Evolutionary conservation across 2,797 vertebrate genomes (phyloP), one percentile per base, ranked within the genome.

Genomic region (Manis javanica): DNA sequence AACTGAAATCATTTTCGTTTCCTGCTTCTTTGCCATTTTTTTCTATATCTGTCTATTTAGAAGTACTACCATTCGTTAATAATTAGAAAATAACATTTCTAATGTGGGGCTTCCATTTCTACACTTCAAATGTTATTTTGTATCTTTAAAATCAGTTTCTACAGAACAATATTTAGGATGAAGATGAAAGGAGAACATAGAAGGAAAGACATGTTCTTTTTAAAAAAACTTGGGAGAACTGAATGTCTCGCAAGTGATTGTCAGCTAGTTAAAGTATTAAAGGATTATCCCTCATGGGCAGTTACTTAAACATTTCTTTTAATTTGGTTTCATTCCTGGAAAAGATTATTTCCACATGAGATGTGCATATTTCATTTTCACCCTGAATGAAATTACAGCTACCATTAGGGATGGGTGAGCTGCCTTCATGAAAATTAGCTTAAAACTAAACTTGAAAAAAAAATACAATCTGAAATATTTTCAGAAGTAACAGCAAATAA

Each of bases 321-420:
- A 96, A 96, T 97, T 95, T 78, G 87, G 69, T 97, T 93, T 97
- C 91, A 95, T 72, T 97, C 66, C 88, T 95, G 91, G 97, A 94
- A 97, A 96, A 97, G 83, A 96, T 96, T 97, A 95, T 97, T 98
- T 98, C 91, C 83, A 97, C 69, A 3, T 95, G 92, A 94, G 46
- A 91, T 79, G 74, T 91, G 81, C 83, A 74, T 94, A 96, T 95
- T 97, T 96, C 78, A 95, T 91, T 34, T 71, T 91, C 49, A 94
- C 7, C 14, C 64, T 96, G 83, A 88, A 95, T 96, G 94, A 94
- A 97, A 96, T 98, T 95, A 97, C 61, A 91, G 82, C 29, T 92
- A 91, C 72, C 16, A 42, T 95, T 95, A 95, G 77, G 78, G 39
- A 86, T 90, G 93, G 81, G n/a, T 72, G 59, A 92, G 29, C 79